Percentiles rank a stretch among this genome's conserved stretches.
These are phyloP conservation scores for Pherbina coryleti DNA, from an alignment of 2,888 invertebrate genomes.

Conservation along the genomic window DNA sequence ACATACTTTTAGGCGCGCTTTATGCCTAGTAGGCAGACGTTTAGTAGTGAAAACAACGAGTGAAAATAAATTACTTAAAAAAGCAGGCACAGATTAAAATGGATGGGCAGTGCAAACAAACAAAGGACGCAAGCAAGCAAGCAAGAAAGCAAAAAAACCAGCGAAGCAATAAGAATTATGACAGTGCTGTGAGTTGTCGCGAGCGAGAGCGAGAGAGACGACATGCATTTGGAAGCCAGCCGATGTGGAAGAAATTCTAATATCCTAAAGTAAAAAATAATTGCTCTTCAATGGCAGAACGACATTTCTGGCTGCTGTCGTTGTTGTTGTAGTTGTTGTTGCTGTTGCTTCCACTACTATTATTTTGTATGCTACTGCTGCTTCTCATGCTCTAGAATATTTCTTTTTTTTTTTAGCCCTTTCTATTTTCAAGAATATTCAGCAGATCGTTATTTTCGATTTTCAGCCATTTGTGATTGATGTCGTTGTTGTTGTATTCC, in stretches of 20 bases:
- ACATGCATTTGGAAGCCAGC: neutral
- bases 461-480: too few species aligned
- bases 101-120: too few species aligned
- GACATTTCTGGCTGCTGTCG: neutral
- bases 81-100: too few species aligned
- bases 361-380: neutral
- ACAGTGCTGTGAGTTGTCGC: neutral
- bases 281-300: neutral
- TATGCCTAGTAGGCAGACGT: too few species aligned
- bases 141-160: neutral
- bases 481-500: too few species aligned
- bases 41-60: too few species aligned
- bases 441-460: neutral
- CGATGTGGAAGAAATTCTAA: neutral
- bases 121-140: neutral
- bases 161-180: neutral
- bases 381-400: neutral
- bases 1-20: neutral
- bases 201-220: neutral
- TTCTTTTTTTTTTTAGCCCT: neutral
- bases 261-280: constrained; percentile 21
- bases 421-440: neutral
- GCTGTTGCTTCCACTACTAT: neutral
- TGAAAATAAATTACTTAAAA: too few species aligned
- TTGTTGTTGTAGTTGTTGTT: neutral